These are phyloP conservation scores for Aporophyla nigra DNA, from an alignment of 2,888 invertebrate species.

Conservation along the genomic window DNA sequence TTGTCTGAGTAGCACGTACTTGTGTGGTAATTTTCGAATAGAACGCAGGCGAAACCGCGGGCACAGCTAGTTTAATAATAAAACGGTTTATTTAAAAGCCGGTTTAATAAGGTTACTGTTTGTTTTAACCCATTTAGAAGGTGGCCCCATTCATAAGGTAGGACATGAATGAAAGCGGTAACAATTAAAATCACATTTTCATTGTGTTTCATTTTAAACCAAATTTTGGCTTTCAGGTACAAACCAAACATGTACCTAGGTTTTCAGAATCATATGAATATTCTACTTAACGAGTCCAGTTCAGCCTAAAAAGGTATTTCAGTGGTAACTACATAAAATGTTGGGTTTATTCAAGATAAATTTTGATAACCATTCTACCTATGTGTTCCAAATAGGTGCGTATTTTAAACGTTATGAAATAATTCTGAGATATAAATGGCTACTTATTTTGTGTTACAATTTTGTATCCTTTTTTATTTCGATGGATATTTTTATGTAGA, in stretches of 20 bases:
- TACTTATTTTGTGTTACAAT: background rate
- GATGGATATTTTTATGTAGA: background rate
- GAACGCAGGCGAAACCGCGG: no score
- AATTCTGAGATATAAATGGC: background rate
- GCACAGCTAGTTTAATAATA: background rate
- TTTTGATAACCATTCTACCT: background rate
- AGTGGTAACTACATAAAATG: background rate
- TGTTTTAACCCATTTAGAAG: constrained; percentile 9
- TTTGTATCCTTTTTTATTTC: background rate
- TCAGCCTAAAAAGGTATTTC: constrained; percentile 6
- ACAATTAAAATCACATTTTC: constrained; percentile 1
- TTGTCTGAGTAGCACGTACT: no score
- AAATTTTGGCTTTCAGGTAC: constrained; percentile 26
- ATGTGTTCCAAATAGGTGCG: background rate
- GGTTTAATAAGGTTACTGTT: constrained; percentile 9
- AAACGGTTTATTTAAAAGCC: constrained; percentile 18
- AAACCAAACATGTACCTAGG: background rate
- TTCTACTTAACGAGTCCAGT: background rate
- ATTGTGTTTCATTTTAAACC: background rate
- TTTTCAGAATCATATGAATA: constrained; percentile 15
- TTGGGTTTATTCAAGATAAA: background rate
- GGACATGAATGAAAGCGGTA: constrained; percentile 7
- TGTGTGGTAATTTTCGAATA: no score
- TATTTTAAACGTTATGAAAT: background rate
- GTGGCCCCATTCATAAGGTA: constrained; percentile 26